Base-by-base conservation (phyloP, 2,797 vertebrate species). In the Hybognathus amarus region DNA sequence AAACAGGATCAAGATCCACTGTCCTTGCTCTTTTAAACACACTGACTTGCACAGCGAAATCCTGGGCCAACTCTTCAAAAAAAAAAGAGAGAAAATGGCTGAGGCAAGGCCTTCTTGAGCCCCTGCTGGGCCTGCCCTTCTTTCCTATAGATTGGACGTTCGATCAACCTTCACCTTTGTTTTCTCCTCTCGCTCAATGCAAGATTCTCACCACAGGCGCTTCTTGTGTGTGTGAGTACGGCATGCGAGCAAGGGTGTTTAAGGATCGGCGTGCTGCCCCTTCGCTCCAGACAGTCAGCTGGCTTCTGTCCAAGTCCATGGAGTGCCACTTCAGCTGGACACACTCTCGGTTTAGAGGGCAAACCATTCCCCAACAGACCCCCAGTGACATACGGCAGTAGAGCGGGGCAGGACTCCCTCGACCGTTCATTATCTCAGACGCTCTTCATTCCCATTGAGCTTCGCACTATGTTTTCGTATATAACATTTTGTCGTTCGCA, bases 81-180 rank as follows among this genome's bases (percentile, higher is more conserved):
- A 30, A 30, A 30, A 30, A 30, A 30, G 2, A 84, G 22, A 8
- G 76, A 83, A 85, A 86, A 66, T 5, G 82, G 86, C 87, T 86
- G 83, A 86, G 83, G 71, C 74, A 77, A 85, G 87, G 75, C 61
- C 74, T 85, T 87, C 79, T 80, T 73, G 47, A 84, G 71, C 66
- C 80, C 86, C 84, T 80, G 81, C 85, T 79, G 87, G 83, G 77
- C 82, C 40, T 56, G 45, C 30, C 70, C 86, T 90, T 77, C 79
- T 83, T 86, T 89, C 76, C 86, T 83, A 85, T 87, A 80, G 83
- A 87, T 89, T 64, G 80, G 80, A 87, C 70, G 73, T 85, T 87
- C 87, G 83, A 87, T 86, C 85, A 87, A 79, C 87, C 85, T 88
- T 88, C 88, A 88, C 83, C 87, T 70, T 83, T 75, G 75, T 69